A percentile compares a stretch with the other conserved stretches of the same genome.
Evolutionary conservation across 1,140 invertebrate species (phyloP).

Genomic region (Lordiphosa clarofinis): DNA sequence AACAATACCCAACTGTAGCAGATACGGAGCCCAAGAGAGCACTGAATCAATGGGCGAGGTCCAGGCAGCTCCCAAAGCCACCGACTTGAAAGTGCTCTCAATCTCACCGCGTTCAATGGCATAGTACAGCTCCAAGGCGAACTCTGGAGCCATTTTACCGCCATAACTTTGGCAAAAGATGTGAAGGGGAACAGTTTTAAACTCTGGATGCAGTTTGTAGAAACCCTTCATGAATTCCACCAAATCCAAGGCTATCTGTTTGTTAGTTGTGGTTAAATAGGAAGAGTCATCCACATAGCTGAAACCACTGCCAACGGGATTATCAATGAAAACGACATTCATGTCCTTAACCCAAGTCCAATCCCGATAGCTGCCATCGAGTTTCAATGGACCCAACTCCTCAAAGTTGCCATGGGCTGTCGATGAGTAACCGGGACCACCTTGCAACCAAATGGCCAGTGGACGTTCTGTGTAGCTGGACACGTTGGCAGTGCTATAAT

Average conservation of each 20-base stretch:
- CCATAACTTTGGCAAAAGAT: conserved; percentile 94
- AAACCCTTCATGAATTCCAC: conserved; percentile 86
- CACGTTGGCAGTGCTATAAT: conserved; percentile 85
- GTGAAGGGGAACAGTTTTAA: conserved; percentile 87
- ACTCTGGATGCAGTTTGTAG: conserved; percentile 84
- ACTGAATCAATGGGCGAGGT: conserved; percentile 91
- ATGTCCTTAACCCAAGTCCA: conserved; percentile 89
- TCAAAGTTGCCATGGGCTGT: conserved; percentile 90
- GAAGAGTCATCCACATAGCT: conserved; percentile 86
- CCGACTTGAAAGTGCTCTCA: conserved; percentile 87
- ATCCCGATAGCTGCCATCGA: conserved; percentile 84
- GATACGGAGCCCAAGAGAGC: conserved; percentile 88
- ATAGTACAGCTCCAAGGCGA: conserved; percentile 83
- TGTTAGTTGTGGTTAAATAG: conserved; percentile 84
- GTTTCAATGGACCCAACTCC: conserved; percentile 87
- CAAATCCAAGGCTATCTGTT: conserved; percentile 89
- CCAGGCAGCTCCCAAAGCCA: conserved; percentile 93
- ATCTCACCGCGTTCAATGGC: conserved; percentile 84
- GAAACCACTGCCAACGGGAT: conserved; percentile 93
- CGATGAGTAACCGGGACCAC: conserved; percentile 87
- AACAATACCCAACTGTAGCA: conserved; percentile 82
- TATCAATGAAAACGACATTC: conserved; percentile 93
- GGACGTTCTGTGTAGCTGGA: conserved; percentile 83
- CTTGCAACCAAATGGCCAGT: conserved; percentile 90
- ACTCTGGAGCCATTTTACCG: conserved; percentile 93